Base-by-base conservation (phyloP, 2,797 vertebrate species). In the Enteromius treurensis region DNA sequence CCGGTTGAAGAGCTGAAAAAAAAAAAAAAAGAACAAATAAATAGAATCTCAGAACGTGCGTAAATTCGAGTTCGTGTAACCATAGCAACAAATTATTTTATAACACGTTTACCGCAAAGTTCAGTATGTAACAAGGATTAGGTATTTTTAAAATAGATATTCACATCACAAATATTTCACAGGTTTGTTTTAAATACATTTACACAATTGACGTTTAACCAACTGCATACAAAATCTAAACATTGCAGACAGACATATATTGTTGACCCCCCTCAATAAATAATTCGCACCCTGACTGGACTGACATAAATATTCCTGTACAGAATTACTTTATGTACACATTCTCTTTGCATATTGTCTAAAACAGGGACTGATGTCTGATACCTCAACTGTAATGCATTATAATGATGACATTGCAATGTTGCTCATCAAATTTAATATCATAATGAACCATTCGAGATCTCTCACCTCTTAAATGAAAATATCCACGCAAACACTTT, bases 301-400 rank as follows among this genome's bases (percentile, higher is more conserved):
- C 14, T 70, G 79, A 76, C 29, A 77, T 77, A 79, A 49, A 74
- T 81, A 83, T 37, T 60, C 29, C 58, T 60, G 51, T 60, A 71
- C 45, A 78, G 32, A 75, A n/a, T 29, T 32, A 10, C 40, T 79
- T 84, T 26, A 26, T 47, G 45, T 65, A 70, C 83, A 68, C 65
- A 70, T 76, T 87, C 53, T 82, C 74, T 83, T 29, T 51, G 32
- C 64, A 40, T 42, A 7, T 45, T 51, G n/a, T 71, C 51, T 65
- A 86, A 64, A 67, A 62, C 62, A 76, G 82, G 65, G 75, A 68
- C 68, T 55, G 80, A 62, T 80, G 76, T 83, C 79, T 75, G 75
- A 70, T 83, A 81, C 83, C 78, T 77, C 81, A 81, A 70, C 73
- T 64, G 65, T 79, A 68, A 83, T 58, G 73, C 64, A 77, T 77